Conservation (phyloP, 1,140 invertebrate genomes). For the Lycorma delicatula region DNA sequence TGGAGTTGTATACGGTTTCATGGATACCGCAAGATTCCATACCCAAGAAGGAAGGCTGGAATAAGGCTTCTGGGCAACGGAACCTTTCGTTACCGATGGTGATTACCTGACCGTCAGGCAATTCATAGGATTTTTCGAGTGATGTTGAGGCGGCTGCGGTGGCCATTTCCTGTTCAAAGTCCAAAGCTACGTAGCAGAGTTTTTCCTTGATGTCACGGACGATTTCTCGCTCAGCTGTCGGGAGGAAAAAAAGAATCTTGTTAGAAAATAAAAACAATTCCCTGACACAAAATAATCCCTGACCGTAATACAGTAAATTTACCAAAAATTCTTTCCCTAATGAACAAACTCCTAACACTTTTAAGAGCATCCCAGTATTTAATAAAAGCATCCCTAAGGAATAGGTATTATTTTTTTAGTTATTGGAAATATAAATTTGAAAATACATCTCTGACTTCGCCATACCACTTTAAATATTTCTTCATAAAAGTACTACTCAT, state of each 20-base stretch:
- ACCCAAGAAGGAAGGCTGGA: slow-evolving; percentile 71
- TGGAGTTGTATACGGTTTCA: slow-evolving; percentile 80
- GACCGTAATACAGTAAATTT: no score
- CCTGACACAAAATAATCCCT: no score
- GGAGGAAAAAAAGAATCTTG: slow-evolving; percentile 11
- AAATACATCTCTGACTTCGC: no score
- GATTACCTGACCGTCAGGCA: slow-evolving; percentile 68
- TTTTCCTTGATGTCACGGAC: slow-evolving; percentile 94
- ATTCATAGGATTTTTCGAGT: slow-evolving; percentile 74
- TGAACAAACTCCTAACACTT: no score
- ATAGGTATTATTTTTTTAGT: no score
- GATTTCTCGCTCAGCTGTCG: slow-evolving; percentile 88
- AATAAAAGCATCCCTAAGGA: no score
- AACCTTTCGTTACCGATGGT: slow-evolving; percentile 84
- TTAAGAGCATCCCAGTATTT: no score
- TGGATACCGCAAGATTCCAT: slow-evolving; percentile 79
- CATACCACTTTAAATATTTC: no score
- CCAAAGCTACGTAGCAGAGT: slow-evolving; percentile 73
- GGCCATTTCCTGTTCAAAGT: slow-evolving; percentile 83
- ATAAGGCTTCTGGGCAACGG: slow-evolving; percentile 76
- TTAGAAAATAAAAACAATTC: no score
- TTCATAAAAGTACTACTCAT: no score
- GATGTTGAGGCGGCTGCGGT: slow-evolving; percentile 69
- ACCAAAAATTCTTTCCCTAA: no score
- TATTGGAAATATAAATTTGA: no score